These are phyloP conservation scores for Calameuta idolon DNA, from an alignment of 2,888 invertebrate genomes.

Conservation along the genomic window DNA sequence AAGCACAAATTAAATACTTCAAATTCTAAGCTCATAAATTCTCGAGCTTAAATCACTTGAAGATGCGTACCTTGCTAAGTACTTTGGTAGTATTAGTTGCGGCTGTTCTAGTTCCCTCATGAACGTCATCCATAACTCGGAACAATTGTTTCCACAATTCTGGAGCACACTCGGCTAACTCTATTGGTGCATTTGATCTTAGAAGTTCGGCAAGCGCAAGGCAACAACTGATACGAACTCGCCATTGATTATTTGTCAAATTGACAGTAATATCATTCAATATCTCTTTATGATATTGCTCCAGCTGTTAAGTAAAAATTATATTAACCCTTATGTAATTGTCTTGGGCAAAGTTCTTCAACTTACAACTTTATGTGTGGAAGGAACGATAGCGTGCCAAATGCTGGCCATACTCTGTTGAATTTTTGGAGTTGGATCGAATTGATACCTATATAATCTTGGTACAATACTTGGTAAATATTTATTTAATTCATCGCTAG, in stretches of 20 bases:
- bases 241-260: conserved; percentile 87
- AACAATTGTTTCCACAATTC: conserved; percentile 86
- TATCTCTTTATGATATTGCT: conserved; percentile 84
- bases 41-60: neutral
- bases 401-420: conserved; percentile 95
- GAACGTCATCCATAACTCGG: conserved; percentile 94
- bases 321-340: conserved; percentile 17
- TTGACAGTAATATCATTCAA: conserved; percentile 83
- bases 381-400: conserved; percentile 90
- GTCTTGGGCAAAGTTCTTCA: conserved; percentile 16
- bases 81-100: conserved; percentile 79
- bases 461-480: conserved; percentile 89
- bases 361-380: conserved; percentile 84
- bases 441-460: conserved; percentile 87
- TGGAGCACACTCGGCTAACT: conserved; percentile 63
- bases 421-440: conserved; percentile 92
- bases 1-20: neutral
- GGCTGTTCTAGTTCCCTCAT: conserved; percentile 84
- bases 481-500: conserved; percentile 84
- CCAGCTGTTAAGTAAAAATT: conserved; percentile 71
- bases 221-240: conserved; percentile 92
- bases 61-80: conserved; percentile 76
- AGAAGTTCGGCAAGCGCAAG: conserved; percentile 88
- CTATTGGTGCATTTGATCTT: conserved; percentile 56
- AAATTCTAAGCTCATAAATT: neutral